Evolutionary conservation across 2,113 vertebrate species (phyloP).

Genomic region (Hippocampus comes): DNA sequence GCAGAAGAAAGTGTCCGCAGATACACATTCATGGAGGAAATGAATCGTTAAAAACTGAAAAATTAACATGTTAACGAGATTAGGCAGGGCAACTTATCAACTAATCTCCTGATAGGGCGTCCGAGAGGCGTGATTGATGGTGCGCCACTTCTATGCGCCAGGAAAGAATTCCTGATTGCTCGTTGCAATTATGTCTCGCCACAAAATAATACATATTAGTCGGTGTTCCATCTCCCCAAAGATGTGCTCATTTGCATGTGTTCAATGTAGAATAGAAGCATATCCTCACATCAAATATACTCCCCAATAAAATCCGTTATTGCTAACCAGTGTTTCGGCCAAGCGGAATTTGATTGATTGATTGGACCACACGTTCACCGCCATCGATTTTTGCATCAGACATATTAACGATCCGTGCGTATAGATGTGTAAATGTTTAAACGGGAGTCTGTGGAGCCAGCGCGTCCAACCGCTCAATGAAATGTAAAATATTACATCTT

Average conservation of each 20-base stretch:
- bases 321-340: not conserved
- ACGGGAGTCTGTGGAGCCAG: not conserved
- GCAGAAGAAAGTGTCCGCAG: conserved; percentile 12
- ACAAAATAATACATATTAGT: conserved; percentile 45
- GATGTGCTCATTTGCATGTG: conserved; percentile 21
- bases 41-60: conserved; percentile 54
- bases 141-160: conserved; percentile 29
- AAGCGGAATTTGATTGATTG: not conserved
- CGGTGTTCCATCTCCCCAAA: conserved; percentile 25
- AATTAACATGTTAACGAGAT: conserved; percentile 62
- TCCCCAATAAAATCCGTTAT: not conserved
- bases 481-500: conserved; percentile 1
- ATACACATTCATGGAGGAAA: conserved; percentile 36
- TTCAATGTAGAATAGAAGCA: not conserved
- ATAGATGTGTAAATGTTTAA: not conserved
- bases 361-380: not conserved
- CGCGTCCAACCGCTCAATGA: not conserved
- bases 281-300: not conserved
- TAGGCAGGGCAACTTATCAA: conserved; percentile 67
- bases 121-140: conserved; percentile 62
- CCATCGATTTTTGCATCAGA: not conserved
- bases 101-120: conserved; percentile 63
- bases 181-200: conserved; percentile 50
- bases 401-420: not conserved
- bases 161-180: conserved; percentile 62